Evolutionary conservation across 1,140 invertebrate species (phyloP).

Genomic region (Amyelois transitella): DNA sequence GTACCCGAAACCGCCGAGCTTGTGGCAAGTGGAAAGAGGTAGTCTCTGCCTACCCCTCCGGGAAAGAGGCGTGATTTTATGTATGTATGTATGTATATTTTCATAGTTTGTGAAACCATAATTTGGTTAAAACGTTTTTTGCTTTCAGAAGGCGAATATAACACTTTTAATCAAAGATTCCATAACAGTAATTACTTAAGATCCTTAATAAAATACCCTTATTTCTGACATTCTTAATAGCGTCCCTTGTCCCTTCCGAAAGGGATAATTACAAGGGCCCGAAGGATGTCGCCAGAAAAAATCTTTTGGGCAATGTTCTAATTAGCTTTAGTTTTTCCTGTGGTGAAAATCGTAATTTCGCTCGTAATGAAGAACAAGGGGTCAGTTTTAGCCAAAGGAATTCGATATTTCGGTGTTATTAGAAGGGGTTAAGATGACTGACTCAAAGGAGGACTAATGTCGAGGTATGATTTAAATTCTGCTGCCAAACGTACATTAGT

Average conservation of each 20-base stretch:
- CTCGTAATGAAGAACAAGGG: background rate
- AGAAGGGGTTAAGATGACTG: background rate
- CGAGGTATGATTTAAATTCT: no score
- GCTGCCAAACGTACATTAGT: no score
- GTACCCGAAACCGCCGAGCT: no score
- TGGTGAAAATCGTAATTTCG: background rate
- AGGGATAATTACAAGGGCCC: conserved; percentile 3
- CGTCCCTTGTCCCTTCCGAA: background rate
- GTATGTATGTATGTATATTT: no score
- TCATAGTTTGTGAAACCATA: no score
- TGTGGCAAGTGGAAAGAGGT: no score
- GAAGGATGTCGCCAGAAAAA: background rate
- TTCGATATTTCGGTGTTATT: background rate
- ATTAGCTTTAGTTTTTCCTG: conserved; percentile 4
- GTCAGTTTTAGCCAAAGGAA: background rate
- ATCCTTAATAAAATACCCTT: background rate
- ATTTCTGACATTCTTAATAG: background rate
- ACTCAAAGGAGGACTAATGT: no score
- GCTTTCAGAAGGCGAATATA: no score
- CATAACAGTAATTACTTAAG: background rate
- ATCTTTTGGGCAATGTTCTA: background rate
- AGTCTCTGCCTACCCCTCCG: no score
- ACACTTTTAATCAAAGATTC: no score
- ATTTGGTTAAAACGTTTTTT: no score
- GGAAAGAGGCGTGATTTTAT: no score